Conservation (phyloP, 2,888 invertebrate genomes). For the Anthoptus insignis region DNA sequence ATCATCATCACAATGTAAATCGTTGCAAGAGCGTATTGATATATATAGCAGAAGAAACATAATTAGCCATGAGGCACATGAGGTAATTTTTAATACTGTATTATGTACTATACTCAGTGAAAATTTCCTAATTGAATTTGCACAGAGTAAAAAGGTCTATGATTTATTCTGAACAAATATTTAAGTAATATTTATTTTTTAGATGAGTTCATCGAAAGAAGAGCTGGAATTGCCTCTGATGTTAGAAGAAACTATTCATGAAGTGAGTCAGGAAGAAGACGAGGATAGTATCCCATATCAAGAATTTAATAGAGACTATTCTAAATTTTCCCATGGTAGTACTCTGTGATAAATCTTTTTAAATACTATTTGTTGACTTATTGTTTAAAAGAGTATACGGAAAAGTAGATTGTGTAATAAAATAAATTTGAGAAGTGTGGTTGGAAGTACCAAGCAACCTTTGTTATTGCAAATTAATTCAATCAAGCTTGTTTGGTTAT, state of each 20-base stretch:
- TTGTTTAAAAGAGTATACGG: too few relatives aligned
- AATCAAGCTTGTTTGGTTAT: too few relatives aligned
- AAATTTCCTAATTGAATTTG: too few relatives aligned
- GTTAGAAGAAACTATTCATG: conserved; percentile 74
- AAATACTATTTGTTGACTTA: not conserved
- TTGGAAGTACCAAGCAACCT: too few relatives aligned
- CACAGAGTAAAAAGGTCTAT: too few relatives aligned
- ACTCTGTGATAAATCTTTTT: conserved; percentile 60
- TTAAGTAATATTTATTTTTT: conserved; percentile 52
- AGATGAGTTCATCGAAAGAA: conserved; percentile 65
- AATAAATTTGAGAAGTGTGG: too few relatives aligned
- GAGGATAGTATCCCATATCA: conserved; percentile 66
- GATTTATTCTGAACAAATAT: not conserved
- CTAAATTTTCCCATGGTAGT: conserved; percentile 72
- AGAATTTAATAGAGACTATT: conserved; percentile 62
- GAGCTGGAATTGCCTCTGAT: conserved; percentile 71
- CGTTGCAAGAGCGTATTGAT: conserved; percentile 83
- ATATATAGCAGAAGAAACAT: conserved; percentile 61
- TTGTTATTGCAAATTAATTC: too few relatives aligned
- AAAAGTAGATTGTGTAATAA: too few relatives aligned
- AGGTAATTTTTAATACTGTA: conserved; percentile 56
- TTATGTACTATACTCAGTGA: too few relatives aligned
- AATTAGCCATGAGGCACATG: conserved; percentile 57
- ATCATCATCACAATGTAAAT: conserved; percentile 87
- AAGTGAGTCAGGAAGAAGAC: conserved; percentile 77